These are phyloP conservation scores for Clostera curtula DNA, from an alignment of 2,888 invertebrate species.

Conservation along the genomic window DNA sequence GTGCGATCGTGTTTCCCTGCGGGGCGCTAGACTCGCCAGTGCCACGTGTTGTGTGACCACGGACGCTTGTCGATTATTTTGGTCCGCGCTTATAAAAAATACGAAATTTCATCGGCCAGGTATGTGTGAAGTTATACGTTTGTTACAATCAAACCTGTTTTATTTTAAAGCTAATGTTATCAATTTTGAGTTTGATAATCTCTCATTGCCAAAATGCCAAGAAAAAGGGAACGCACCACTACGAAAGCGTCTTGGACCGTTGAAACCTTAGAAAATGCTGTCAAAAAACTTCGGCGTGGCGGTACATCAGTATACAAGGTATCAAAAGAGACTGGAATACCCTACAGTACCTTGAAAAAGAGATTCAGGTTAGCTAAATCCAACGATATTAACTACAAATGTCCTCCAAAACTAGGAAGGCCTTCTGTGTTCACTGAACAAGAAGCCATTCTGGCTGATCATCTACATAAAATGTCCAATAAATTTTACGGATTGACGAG, in stretches of 20 bases:
- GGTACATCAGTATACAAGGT: slow-evolving; percentile 11
- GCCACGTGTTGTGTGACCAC: slow-evolving; percentile 6
- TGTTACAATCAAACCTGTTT: slow-evolving; percentile 8
- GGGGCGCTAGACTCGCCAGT: slow-evolving; percentile 8
- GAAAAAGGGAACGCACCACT: slow-evolving; percentile 10
- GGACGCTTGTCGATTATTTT: slow-evolving; percentile 8
- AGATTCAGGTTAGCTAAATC: slow-evolving; percentile 14
- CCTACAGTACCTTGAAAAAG: slow-evolving; percentile 5
- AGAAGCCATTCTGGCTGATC: slow-evolving; percentile 16
- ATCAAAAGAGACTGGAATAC: slow-evolving; percentile 11
- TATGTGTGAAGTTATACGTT: slow-evolving; percentile 7
- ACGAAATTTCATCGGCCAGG: slow-evolving; percentile 9
- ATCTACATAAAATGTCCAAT: slow-evolving; percentile 17
- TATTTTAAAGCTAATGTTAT: slow-evolving; percentile 12
- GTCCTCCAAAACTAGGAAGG: slow-evolving; percentile 15
- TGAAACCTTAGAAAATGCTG: slow-evolving; percentile 12
- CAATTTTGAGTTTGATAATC: slow-evolving; percentile 10
- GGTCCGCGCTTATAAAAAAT: slow-evolving; percentile 9
- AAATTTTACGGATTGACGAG: slow-evolving; percentile 19
- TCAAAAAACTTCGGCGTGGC: slow-evolving; percentile 7
- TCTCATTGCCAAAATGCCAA: slow-evolving; percentile 9
- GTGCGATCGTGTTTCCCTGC: slow-evolving; percentile 5
- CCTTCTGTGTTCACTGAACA: slow-evolving; percentile 17
- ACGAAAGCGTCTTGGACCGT: slow-evolving; percentile 11
- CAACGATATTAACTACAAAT: slow-evolving; percentile 13